phyloP scores from a whole-genome alignment of 2,797 vertebrate species.

The Telmatherina bonti region DNA sequence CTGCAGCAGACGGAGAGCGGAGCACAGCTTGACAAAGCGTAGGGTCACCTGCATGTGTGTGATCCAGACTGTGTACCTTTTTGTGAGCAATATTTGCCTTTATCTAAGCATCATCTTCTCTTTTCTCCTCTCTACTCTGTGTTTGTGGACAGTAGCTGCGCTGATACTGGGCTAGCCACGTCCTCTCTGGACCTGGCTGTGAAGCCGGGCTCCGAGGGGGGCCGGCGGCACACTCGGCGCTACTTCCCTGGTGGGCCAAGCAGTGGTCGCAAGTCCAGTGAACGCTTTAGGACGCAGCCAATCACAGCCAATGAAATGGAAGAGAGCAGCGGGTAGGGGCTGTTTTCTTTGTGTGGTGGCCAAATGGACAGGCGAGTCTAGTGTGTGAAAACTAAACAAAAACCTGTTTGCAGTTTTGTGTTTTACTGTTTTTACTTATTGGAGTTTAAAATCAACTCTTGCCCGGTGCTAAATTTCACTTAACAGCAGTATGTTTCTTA shows the following conservation, averaged over 20 bases:
- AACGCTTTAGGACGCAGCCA: slow-evolving; percentile 86
- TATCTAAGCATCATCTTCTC: slow-evolving; percentile 29
- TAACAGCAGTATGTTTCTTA: neutral
- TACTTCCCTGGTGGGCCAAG: slow-evolving; percentile 69
- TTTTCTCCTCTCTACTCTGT: slow-evolving; percentile 3
- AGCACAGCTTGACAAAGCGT: slow-evolving; percentile 74
- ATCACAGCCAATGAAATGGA: slow-evolving; percentile 84
- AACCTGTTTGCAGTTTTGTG: slow-evolving; percentile 38
- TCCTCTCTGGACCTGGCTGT: slow-evolving; percentile 74
- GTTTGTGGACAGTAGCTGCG: slow-evolving; percentile 50
- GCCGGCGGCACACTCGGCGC: slow-evolving; percentile 74
- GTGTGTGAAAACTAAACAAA: too few relatives aligned
- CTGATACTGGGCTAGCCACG: slow-evolving; percentile 54
- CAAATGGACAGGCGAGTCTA: neutral
- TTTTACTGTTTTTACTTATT: slow-evolving; percentile 15
- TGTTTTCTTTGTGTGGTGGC: slow-evolving; percentile 26
- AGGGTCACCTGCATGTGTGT: slow-evolving; percentile 73
- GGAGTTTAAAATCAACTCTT: neutral
- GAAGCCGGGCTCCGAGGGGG: slow-evolving; percentile 67
- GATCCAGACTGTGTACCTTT: slow-evolving; percentile 33
- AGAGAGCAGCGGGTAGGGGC: slow-evolving; percentile 79
- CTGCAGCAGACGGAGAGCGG: slow-evolving; percentile 76
- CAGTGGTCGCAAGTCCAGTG: slow-evolving; percentile 75
- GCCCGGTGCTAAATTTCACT: neutral
- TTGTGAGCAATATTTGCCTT: neutral